These are phyloP conservation scores for Cantharis nigra DNA, from an alignment of 2,888 invertebrate species.

Conservation along the genomic window DNA sequence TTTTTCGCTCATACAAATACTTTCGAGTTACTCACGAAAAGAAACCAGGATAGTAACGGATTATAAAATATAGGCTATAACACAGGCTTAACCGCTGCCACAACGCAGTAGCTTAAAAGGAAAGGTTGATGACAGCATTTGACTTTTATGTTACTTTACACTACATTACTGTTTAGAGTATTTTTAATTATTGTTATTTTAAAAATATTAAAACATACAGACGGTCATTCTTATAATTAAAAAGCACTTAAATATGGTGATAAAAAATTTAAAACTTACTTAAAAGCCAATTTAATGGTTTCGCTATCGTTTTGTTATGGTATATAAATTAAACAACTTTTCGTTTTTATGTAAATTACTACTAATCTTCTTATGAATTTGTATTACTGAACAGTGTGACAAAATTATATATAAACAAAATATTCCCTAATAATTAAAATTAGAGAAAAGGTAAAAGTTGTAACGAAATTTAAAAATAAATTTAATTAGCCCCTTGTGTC, in stretches of 20 bases:
- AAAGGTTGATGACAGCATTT: neutral
- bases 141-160: neutral
- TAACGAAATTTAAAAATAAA: too few species aligned
- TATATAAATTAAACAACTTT: neutral
- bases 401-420: neutral
- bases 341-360: neutral
- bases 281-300: neutral
- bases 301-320: neutral
- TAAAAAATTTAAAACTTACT: neutral
- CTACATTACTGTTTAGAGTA: neutral
- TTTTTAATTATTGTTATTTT: neutral
- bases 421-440: neutral
- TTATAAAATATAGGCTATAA: neutral
- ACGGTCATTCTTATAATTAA: neutral
- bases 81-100: neutral
- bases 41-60: neutral
- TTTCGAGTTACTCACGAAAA: neutral
- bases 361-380: neutral
- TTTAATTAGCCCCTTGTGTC: too few species aligned
- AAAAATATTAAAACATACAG: neutral
- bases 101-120: neutral
- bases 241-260: neutral
- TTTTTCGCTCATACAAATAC: neutral
- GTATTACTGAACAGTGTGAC: neutral
- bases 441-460: too few species aligned